Conservation (phyloP, 2,888 invertebrate genomes). For the Stramonita haemastoma region DNA sequence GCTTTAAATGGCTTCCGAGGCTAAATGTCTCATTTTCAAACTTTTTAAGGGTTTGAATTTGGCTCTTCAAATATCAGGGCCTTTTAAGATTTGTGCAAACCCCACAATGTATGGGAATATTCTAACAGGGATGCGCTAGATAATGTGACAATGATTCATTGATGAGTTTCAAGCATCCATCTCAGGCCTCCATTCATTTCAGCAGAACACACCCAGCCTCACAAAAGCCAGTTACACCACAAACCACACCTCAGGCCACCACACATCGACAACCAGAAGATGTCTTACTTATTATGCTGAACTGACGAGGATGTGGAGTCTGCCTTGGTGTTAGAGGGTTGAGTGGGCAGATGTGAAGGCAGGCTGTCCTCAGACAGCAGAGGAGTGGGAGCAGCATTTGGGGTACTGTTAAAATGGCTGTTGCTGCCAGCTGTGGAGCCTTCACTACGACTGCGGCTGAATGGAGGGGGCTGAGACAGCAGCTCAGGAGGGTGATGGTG, state of each 20-base stretch:
- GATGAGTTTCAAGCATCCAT: too few species aligned
- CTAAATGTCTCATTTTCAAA: too few species aligned
- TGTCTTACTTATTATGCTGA: constrained; percentile 24
- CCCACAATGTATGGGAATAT: too few species aligned
- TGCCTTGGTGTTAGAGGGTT: background rate
- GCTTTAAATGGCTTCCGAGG: too few species aligned
- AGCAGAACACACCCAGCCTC: background rate
- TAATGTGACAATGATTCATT: too few species aligned
- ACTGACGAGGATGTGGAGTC: constrained; percentile 9
- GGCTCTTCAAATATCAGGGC: too few species aligned
- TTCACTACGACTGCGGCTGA: constrained; percentile 46
- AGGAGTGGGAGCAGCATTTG: constrained; percentile 15
- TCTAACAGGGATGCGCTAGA: too few species aligned
- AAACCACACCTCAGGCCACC: background rate
- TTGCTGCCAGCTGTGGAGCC: constrained; percentile 35
- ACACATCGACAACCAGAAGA: background rate
- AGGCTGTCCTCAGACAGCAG: constrained; percentile 25
- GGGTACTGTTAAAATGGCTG: background rate
- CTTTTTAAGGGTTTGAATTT: too few species aligned
- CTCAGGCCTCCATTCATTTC: too few species aligned
- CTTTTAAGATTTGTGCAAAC: too few species aligned
- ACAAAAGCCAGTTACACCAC: background rate
- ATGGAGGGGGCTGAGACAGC: constrained; percentile 39
- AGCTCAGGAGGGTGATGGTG: constrained; percentile 15
- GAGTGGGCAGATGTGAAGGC: constrained; percentile 25